Evolutionary conservation across 2,113 vertebrate species (phyloP), one percentile per base, ranked within the genome.

Genomic region (Rynchops niger): DNA sequence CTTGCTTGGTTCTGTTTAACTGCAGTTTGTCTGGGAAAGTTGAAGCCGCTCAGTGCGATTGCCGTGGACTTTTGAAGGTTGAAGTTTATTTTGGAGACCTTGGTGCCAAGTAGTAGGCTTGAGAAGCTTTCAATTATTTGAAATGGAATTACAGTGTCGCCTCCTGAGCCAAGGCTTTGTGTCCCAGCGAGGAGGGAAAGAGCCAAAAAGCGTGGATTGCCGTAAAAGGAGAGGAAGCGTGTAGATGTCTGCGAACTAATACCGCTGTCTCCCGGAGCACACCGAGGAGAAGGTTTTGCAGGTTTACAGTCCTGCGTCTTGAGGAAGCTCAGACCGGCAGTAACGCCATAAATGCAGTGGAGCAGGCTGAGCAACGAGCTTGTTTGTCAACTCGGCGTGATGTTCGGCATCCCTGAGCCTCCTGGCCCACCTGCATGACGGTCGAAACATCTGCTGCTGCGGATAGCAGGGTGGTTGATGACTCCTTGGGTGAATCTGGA

Each of bases 61-160:
- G 21, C 53, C n/a, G 12, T 86, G 90, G 80, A 20, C 43, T 27
- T 89, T 9, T 63, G 77, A 87, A 90, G 86, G 42, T 42, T 93
- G 77, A 52, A 58, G 65, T 94, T 94, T 97, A 38, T 85, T 95
- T 89, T 93, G 56, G 90, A 82, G 72, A 40, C 30, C 42, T 72
- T 67, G 38, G 32, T 81, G 59, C 52, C 47, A 47, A 88, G 73
- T 34, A 34, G 29, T 71, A 80, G 71, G 38, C 47, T 82, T 67
- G 58, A 83, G 87, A 89, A 91, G 42, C 78, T 83, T 91, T 77
- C 53, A 53, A 3, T 83, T 93, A 81, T 49, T 93, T 82, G 69
- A 65, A 86, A 72, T 76, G 72, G 63, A 95, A 81, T 84, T 82
- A 49, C 27, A 27, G 0, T 63, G 63, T 79, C 3, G 6, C 55